Evolutionary conservation across 2,113 vertebrate genomes (phyloP).

Genomic region (Antigone vipio): DNA sequence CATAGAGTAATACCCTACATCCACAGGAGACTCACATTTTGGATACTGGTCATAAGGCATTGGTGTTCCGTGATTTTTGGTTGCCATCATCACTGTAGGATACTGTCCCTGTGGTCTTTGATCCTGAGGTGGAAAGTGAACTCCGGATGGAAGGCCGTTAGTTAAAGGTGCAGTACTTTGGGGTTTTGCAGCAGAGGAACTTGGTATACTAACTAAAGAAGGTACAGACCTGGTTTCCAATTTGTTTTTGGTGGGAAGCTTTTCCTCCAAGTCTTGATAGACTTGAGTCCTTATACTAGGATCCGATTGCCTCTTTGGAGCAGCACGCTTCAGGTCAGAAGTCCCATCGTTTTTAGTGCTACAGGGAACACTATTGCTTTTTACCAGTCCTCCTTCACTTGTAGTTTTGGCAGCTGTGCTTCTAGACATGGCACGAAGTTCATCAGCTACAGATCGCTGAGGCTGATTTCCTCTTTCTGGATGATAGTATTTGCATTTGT

Average conservation of each 20-base stretch:
- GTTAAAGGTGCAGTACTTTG: constrained; percentile 80
- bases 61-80: constrained; percentile 80
- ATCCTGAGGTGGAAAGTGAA: constrained; percentile 84
- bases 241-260: constrained; percentile 89
- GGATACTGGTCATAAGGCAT: constrained; percentile 88
- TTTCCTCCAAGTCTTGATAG: constrained; percentile 93
- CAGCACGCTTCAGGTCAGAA: constrained; percentile 77
- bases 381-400: constrained; percentile 86
- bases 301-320: constrained; percentile 91
- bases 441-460: constrained; percentile 95
- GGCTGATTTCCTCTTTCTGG: constrained; percentile 94
- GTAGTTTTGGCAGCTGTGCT: constrained; percentile 84
- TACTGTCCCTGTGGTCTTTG: constrained; percentile 81
- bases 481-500: constrained; percentile 98
- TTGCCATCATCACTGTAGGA: constrained; percentile 78
- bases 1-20: constrained; percentile 91
- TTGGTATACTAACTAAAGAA: constrained; percentile 77
- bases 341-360: constrained; percentile 79
- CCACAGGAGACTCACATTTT: constrained; percentile 91
- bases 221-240: constrained; percentile 85
- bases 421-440: constrained; percentile 94
- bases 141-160: constrained; percentile 81
- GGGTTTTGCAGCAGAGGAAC: constrained; percentile 77
- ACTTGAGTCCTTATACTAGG: constrained; percentile 89
- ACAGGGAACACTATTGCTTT: constrained; percentile 95